phyloP scores from a whole-genome alignment of 1,140 invertebrate species.

The Muscidifurax raptorellus region DNA sequence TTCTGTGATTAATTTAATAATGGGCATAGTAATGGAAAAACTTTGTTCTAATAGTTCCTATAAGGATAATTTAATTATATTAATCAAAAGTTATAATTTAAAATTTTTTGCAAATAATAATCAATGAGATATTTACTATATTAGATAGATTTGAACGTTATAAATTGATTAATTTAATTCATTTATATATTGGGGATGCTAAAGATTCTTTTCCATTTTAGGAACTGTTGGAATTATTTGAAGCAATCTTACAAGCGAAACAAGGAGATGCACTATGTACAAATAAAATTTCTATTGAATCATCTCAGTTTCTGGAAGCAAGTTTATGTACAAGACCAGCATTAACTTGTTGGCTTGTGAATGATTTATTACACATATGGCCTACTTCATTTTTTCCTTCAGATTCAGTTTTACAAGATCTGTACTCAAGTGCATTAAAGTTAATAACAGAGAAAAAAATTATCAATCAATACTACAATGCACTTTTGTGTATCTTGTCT shows the following conservation, averaged over 20 bases:
- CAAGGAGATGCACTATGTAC: slow-evolving; percentile 43
- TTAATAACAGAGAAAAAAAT: slow-evolving; percentile 50
- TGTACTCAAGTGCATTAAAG: slow-evolving; percentile 60
- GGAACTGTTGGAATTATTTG: slow-evolving; percentile 59
- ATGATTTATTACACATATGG: slow-evolving; percentile 61
- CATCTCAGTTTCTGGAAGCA: slow-evolving; percentile 58
- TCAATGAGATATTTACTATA: too few relatives aligned
- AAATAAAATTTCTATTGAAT: slow-evolving; percentile 45
- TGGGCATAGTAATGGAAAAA: too few relatives aligned
- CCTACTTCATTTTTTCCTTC: slow-evolving; percentile 46
- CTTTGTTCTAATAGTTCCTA: too few relatives aligned
- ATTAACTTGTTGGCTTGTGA: slow-evolving; percentile 65
- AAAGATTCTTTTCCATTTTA: slow-evolving; percentile 48
- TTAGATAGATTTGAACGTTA: not conserved
- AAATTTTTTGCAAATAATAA: too few relatives aligned
- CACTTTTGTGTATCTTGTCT: slow-evolving; percentile 64
- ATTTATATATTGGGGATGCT: not conserved
- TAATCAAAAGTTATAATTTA: too few relatives aligned
- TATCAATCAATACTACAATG: slow-evolving; percentile 51
- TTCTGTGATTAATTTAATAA: too few relatives aligned
- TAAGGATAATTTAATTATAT: too few relatives aligned
- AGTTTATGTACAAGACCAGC: slow-evolving; percentile 57
- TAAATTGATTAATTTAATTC: not conserved
- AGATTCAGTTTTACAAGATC: slow-evolving; percentile 59
- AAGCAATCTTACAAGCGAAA: slow-evolving; percentile 45